These are phyloP conservation scores for Chirona hameri DNA, from an alignment of 2,888 invertebrate genomes.

Conservation along the genomic window DNA sequence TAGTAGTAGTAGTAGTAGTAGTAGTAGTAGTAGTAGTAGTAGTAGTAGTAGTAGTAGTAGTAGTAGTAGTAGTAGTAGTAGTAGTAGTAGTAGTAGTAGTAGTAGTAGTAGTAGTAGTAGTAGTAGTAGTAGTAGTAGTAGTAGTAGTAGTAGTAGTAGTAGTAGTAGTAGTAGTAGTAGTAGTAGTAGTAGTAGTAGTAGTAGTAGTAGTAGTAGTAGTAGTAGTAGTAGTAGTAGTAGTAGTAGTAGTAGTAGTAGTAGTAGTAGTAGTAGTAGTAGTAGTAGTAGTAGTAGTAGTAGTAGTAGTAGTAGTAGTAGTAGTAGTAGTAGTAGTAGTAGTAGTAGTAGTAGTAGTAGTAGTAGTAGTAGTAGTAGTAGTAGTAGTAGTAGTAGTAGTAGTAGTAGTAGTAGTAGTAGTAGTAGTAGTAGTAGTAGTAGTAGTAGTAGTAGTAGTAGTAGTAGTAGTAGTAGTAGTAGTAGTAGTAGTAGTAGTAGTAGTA, in stretches of 20 bases:
- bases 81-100: slow-evolving; percentile 33
- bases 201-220: slow-evolving; percentile 34
- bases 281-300: slow-evolving; percentile 33
- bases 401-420: slow-evolving; percentile 34
- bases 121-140: slow-evolving; percentile 33
- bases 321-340: slow-evolving; percentile 33
- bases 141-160: slow-evolving; percentile 33
- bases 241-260: slow-evolving; percentile 34
- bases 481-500: slow-evolving; percentile 33
- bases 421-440: slow-evolving; percentile 33
- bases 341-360: slow-evolving; percentile 33
- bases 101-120: slow-evolving; percentile 34
- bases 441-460: slow-evolving; percentile 31
- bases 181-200: slow-evolving; percentile 33
- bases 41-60: slow-evolving; percentile 33
- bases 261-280: slow-evolving; percentile 34
- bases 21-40: slow-evolving; percentile 32
- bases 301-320: slow-evolving; percentile 31
- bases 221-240: slow-evolving; percentile 33
- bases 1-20: slow-evolving; percentile 33
- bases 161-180: slow-evolving; percentile 31
- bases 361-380: slow-evolving; percentile 33
- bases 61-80: slow-evolving; percentile 34
- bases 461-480: slow-evolving; percentile 33
- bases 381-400: slow-evolving; percentile 34